Evolutionary conservation across 2,113 vertebrate species (phyloP).

Genomic region (Nanorana parkeri): DNA sequence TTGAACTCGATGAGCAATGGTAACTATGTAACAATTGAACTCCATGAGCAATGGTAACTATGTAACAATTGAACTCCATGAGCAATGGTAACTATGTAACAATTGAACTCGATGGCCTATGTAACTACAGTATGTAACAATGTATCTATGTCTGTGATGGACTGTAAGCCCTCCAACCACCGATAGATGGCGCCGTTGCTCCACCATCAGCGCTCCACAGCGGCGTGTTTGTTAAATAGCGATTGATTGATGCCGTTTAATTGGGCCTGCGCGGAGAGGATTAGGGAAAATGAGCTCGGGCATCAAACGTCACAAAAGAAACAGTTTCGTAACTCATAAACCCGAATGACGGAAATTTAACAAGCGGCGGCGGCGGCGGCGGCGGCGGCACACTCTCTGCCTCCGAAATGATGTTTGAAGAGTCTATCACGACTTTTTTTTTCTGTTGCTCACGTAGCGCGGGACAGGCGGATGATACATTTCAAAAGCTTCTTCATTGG

Average conservation of each 20-base stretch:
- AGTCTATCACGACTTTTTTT: not conserved
- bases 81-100: too few relatives aligned
- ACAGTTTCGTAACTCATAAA: constrained; percentile 25
- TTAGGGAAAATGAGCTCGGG: constrained; percentile 38
- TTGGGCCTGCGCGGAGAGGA: constrained; percentile 8
- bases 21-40: too few relatives aligned
- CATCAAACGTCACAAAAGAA: constrained; percentile 17
- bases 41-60: too few relatives aligned
- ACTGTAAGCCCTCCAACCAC: not conserved
- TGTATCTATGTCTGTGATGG: too few relatives aligned
- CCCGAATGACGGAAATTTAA: not conserved
- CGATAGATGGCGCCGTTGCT: constrained; percentile 24
- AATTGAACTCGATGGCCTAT: too few relatives aligned
- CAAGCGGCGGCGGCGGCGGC: too few relatives aligned
- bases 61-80: too few relatives aligned
- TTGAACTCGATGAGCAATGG: too few relatives aligned
- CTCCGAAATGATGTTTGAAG: constrained; percentile 11
- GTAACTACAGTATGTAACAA: too few relatives aligned
- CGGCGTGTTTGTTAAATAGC: not conserved
- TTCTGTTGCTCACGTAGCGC: not conserved
- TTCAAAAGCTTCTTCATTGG: not conserved
- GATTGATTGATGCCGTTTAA: constrained; percentile 16
- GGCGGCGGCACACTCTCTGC: not conserved
- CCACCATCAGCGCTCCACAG: not conserved
- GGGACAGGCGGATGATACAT: not conserved